Conservation (phyloP, 1,140 invertebrate genomes). For the Aphaenogaster rudis region DNA sequence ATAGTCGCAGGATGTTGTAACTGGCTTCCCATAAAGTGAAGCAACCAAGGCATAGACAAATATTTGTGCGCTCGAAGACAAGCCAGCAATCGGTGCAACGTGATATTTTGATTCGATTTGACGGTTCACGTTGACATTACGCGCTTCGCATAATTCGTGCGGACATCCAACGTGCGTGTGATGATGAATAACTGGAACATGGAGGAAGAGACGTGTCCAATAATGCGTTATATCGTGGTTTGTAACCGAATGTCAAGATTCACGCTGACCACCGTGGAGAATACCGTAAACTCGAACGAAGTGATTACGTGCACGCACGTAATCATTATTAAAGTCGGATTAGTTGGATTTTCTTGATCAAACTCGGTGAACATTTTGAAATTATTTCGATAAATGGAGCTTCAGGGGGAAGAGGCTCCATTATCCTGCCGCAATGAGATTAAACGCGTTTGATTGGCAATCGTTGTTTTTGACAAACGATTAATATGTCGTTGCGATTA, state of each 20-base stretch:
- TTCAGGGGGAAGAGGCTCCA: not conserved
- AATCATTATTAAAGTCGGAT: not conserved
- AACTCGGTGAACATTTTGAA: slow-evolving; percentile 8
- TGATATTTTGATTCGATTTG: slow-evolving; percentile 77
- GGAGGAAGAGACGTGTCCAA: slow-evolving; percentile 63
- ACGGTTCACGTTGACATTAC: slow-evolving; percentile 64
- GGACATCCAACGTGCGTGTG: slow-evolving; percentile 45
- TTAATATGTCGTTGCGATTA: slow-evolving; percentile 52
- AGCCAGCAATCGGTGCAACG: slow-evolving; percentile 50
- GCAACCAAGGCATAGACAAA: slow-evolving; percentile 46
- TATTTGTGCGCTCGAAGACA: slow-evolving; percentile 54
- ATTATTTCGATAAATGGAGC: slow-evolving; percentile 41
- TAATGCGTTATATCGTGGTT: slow-evolving; percentile 56
- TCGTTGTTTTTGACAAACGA: slow-evolving; percentile 48
- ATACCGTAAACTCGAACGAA: slow-evolving; percentile 9
- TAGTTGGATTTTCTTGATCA: not conserved
- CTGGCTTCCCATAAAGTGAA: not conserved
- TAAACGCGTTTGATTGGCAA: slow-evolving; percentile 28
- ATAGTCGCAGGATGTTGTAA: not conserved
- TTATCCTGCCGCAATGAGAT: not conserved
- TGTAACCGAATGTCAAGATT: slow-evolving; percentile 65
- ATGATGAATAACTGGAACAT: slow-evolving; percentile 71
- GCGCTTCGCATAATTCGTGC: slow-evolving; percentile 69
- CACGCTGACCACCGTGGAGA: slow-evolving; percentile 37
- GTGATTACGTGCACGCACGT: not conserved